phyloP scores from a whole-genome alignment of 2,113 vertebrate species.

The Forbesichthys agassizii region DNA sequence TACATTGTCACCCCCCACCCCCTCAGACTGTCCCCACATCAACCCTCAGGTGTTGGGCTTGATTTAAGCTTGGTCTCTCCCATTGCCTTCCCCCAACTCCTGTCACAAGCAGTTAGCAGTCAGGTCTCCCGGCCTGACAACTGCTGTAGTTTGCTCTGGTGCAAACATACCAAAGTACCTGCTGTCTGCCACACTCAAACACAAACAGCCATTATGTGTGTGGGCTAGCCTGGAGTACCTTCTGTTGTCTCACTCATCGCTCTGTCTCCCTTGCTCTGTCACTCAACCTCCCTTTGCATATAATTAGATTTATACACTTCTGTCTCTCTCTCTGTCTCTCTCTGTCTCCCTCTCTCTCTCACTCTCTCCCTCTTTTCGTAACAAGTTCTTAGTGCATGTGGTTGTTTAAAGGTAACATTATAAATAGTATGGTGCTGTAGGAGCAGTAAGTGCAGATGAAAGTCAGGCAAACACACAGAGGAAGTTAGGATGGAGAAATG shows the following conservation, averaged over 20 bases:
- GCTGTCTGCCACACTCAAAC: conserved; percentile 49
- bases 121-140: conserved; percentile 47
- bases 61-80: conserved; percentile 47
- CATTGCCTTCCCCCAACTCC: conserved; percentile 53
- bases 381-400: no score
- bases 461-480: no score
- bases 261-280: neutral
- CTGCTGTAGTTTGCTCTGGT: conserved; percentile 58
- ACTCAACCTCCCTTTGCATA: no score
- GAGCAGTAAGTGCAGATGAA: no score
- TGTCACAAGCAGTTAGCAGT: conserved; percentile 57
- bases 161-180: conserved; percentile 39
- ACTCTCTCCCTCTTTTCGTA: neutral
- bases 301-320: no score
- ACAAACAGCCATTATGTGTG: conserved; percentile 9
- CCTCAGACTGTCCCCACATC: conserved; percentile 39
- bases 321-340: no score
- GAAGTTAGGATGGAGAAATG: no score
- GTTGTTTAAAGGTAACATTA: no score
- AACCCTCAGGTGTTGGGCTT: conserved; percentile 51
- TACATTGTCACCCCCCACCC: conserved; percentile 31
- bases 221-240: neutral
- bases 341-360: neutral
- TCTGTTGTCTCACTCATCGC: neutral
- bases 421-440: no score